A percentile compares a stretch with the other conserved stretches of the same genome.
phyloP scores from a whole-genome alignment of 1,140 invertebrate species.

The Drosophila kanapiae region DNA sequence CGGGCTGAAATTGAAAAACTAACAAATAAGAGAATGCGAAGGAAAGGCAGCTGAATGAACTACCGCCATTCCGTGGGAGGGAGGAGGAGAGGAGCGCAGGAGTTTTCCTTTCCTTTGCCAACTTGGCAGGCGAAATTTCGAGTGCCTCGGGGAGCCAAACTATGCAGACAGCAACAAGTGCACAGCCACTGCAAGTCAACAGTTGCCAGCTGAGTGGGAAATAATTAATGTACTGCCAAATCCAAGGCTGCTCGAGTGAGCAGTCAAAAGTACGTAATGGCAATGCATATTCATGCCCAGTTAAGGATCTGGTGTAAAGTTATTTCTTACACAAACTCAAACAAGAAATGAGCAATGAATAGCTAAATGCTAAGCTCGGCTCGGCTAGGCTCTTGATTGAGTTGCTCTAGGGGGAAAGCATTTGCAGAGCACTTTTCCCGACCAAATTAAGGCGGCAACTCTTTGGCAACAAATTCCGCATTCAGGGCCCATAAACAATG shows the following conservation, averaged over 20 bases:
- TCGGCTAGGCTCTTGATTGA: slow-evolving; percentile 9
- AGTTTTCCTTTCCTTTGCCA: slow-evolving; percentile 25
- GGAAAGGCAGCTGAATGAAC: slow-evolving; percentile 22
- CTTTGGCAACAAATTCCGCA: slow-evolving; percentile 44
- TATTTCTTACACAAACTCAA: slow-evolving; percentile 28
- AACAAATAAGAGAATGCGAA: slow-evolving; percentile 65
- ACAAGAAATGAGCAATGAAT: slow-evolving; percentile 39
- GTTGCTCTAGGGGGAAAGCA: background rate
- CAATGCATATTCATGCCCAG: slow-evolving; percentile 45
- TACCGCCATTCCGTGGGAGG: background rate
- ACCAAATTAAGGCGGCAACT: slow-evolving; percentile 33
- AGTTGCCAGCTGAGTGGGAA: slow-evolving; percentile 64
- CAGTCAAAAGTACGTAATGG: slow-evolving; percentile 42
- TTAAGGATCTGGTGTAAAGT: slow-evolving; percentile 35
- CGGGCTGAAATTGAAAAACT: slow-evolving; percentile 73
- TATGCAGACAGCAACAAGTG: slow-evolving; percentile 62
- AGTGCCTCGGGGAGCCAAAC: slow-evolving; percentile 40
- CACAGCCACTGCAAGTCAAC: slow-evolving; percentile 65
- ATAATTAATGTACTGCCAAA: slow-evolving; percentile 67
- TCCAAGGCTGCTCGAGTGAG: slow-evolving; percentile 51
- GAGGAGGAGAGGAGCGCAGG: too few relatives aligned
- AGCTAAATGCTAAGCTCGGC: slow-evolving; percentile 15
- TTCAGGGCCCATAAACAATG: slow-evolving; percentile 55
- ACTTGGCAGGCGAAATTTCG: slow-evolving; percentile 34
- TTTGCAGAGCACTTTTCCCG: slow-evolving; percentile 13